Evolutionary conservation across 2,888 invertebrate genomes (phyloP), one percentile per base, ranked within the genome.

Genomic region (Cheilosia pagana): DNA sequence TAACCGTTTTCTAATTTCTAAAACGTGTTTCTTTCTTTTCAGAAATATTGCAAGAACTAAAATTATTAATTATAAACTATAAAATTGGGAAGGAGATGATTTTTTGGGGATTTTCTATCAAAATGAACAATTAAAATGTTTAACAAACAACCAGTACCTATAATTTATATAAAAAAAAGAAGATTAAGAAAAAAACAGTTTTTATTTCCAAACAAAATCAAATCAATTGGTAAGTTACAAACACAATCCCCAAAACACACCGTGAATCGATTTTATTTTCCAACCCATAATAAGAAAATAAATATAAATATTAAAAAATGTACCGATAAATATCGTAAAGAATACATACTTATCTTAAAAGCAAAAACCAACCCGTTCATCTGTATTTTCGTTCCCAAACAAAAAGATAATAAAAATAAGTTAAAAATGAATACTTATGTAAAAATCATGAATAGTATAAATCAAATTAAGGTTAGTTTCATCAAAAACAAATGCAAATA

Each of bases 91-190:
- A 60, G 75, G 63, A 75, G 55, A 75, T 75, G 35, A 63, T 53
- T 70, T 75, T 75, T 65, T 63, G 74, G 79, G 79, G 70, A 79
- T 85, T 85, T 85, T 85, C 75, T 85, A 85, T 65, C 39, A 70
- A 74, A 52, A 63, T 65, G 62, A 65, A 79, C 57, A 85, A 75
- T 75, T 85, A 70, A 85, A 65, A 53, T 79, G 68, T 79, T 74
- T 52, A 75, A 74, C 21, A 41, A 25, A 52, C 41, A 35, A 48
- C 52, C 19, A 55, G 28, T 19, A 48, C n/a, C n/a, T 35, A 65
- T 23, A 62, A 76, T 68, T 50, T 67, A 62, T 60, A 31, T 31
- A 50, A 35, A 57, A 45, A 43, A 23, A 14, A 6, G 25, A 45
- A 53, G 12, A 23, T 19, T 19, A 45, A 10, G 55, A 68, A 55